Evolutionary conservation across 2,888 invertebrate genomes (phyloP), one percentile per base, ranked within the genome.

Genomic region (Nezara viridula): DNA sequence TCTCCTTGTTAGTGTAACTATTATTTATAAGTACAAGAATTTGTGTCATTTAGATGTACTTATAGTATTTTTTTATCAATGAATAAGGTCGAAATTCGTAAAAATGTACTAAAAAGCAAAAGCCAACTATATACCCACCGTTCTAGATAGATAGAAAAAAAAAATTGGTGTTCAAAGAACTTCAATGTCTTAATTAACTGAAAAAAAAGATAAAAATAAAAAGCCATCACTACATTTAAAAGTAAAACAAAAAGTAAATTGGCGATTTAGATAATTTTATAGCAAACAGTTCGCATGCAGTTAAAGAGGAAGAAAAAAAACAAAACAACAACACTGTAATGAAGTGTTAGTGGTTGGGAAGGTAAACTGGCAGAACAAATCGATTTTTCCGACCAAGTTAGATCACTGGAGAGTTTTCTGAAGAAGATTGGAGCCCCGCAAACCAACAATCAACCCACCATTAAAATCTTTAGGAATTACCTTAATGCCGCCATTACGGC

Each of bases 381-480:
- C 32, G 37, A 73, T 73, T 73, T 14, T 73, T 37, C 7, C 21
- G 66, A 21, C 2, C 4, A 19, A 19, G 66, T 73, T 73, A 12
- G 37, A 73, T 73, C 21, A 37, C 37, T 73, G 66, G 19, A 37
- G 32, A 37, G 32, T 73, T 73, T 6, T 2, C 24, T 19, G 19
- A 73, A 9, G 66, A 73, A 73, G 66, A 73, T 73, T 73, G 19
- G 9, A 73, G 66, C 19, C 32, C 27, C 5, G 12, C 66, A 4
- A 21, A 73, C 60, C 60, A 60, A 60, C 60, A 60, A 60, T 27
- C 60, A 60, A 3, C 66, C 66, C 66, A 66, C 66, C 66, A 73
- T 73, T 73, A 73, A 73, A 73, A 37, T 73, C 66, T 37, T 21
- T 37, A 7, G 1, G 37, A 73, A 37, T 73, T 21, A 37, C 37